Conservation (phyloP, 2,888 invertebrate genomes). For the Phasia obesa region DNA sequence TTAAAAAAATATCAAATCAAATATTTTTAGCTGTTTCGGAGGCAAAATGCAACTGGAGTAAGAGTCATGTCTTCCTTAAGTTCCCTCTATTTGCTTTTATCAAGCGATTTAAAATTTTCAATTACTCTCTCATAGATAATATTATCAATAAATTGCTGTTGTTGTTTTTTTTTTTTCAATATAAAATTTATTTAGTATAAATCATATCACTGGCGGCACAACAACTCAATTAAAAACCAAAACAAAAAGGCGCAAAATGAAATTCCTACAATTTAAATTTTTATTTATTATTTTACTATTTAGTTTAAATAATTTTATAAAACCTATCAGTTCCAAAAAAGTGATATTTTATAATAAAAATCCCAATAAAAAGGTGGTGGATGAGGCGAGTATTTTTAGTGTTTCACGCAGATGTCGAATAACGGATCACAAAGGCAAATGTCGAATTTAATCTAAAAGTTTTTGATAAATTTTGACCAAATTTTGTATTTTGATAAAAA, state of each 20-base stretch:
- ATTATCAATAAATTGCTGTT: slow-evolving; percentile 20
- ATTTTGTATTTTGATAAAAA: too few relatives aligned
- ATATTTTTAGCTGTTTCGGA: too few relatives aligned
- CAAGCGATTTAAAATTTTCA: not conserved
- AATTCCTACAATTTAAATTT: slow-evolving; percentile 34
- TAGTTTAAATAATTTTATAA: slow-evolving; percentile 20
- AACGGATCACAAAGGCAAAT: slow-evolving; percentile 76
- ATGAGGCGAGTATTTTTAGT: slow-evolving; percentile 75
- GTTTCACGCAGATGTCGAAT: slow-evolving; percentile 67
- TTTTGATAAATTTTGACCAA: not conserved
- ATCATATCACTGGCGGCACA: slow-evolving; percentile 34
- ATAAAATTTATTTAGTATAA: slow-evolving; percentile 50
- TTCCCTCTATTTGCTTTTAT: not conserved
- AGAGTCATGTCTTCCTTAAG: too few relatives aligned
- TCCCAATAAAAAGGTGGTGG: slow-evolving; percentile 40
- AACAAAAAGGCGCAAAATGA: slow-evolving; percentile 53
- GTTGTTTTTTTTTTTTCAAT: slow-evolving; percentile 6
- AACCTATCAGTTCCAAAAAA: slow-evolving; percentile 42
- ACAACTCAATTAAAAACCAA: slow-evolving; percentile 35
- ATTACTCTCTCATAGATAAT: not conserved
- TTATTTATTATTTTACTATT: slow-evolving; percentile 41
- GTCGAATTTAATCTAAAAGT: slow-evolving; percentile 65
- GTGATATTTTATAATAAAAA: slow-evolving; percentile 71
- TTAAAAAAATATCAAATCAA: too few relatives aligned
- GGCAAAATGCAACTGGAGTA: too few relatives aligned